Percentiles rank a stretch among this genome's conserved stretches.
Evolutionary conservation across 2,797 vertebrate species (phyloP).

Genomic region (Arremon brunneinucha): DNA sequence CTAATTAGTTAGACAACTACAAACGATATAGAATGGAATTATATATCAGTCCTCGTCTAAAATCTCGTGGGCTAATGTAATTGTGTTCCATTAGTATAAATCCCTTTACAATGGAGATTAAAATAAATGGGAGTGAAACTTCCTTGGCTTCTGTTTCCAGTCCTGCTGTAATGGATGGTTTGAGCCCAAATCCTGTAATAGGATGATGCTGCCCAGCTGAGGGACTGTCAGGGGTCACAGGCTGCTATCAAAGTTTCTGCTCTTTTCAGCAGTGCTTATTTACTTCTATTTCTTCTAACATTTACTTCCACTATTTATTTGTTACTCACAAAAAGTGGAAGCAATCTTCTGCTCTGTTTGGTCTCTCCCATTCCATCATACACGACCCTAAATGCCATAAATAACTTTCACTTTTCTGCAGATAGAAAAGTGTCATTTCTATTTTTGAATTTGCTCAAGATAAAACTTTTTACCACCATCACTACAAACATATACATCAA

Average conservation of each 20-base stretch:
- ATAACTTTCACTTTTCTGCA: neutral
- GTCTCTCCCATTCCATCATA: neutral
- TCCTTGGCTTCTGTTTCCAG: neutral
- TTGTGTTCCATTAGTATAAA: conserved; percentile 36
- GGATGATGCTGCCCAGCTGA: neutral
- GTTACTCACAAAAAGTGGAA: neutral
- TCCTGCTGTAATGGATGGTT: neutral
- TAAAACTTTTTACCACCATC: neutral
- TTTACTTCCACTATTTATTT: neutral
- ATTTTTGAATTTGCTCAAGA: neutral
- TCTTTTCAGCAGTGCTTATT: neutral
- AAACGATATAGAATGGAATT: conserved; percentile 42
- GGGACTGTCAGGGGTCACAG: neutral
- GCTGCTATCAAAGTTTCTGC: neutral
- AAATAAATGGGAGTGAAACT: conserved; percentile 33
- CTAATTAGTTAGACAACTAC: conserved; percentile 52
- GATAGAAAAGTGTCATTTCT: neutral
- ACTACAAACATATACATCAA: accelerated
- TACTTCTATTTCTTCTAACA: neutral
- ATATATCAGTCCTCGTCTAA: conserved; percentile 3
- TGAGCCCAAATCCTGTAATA: neutral
- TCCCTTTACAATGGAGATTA: conserved; percentile 37
- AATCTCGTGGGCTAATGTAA: conserved; percentile 32
- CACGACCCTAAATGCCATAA: neutral
- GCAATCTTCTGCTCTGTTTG: neutral